Evolutionary conservation across 2,888 invertebrate genomes (phyloP).

Genomic region (Hyalella azteca): DNA sequence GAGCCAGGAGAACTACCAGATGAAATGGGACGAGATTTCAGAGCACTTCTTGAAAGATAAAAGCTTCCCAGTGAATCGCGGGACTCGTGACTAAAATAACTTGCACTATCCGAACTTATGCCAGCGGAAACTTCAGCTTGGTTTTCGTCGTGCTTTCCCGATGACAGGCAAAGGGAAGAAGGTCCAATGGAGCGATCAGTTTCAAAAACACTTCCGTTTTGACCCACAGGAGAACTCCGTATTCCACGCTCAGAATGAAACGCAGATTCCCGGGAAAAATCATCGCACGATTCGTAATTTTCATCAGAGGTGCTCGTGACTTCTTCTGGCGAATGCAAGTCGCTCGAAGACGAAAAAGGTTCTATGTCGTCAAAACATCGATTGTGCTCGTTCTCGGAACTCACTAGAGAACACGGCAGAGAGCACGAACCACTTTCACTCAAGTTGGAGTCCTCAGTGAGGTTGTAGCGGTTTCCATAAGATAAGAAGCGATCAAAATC

Average conservation of each 20-base stretch:
- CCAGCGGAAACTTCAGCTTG: not conserved
- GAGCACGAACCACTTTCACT: not conserved
- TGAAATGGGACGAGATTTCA: too few species aligned
- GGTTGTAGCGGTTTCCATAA: not conserved
- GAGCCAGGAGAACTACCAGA: too few species aligned
- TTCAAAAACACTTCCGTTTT: slow-evolving; percentile 12
- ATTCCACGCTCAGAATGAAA: too few species aligned
- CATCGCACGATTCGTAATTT: slow-evolving; percentile 1
- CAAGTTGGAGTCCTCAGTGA: not conserved
- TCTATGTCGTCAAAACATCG: not conserved
- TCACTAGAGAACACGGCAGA: not conserved
- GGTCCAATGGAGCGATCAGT: slow-evolving; percentile 19
- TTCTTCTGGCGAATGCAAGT: not conserved
- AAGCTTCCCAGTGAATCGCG: not conserved
- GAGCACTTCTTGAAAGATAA: too few species aligned
- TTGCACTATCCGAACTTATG: not conserved
- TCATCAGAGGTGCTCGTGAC: not conserved
- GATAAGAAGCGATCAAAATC: not conserved
- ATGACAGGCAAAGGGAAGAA: not conserved
- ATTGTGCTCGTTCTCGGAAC: not conserved
- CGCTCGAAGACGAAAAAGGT: slow-evolving; percentile 1
- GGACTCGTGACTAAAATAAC: slow-evolving; percentile 8
- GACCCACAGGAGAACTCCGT: not conserved
- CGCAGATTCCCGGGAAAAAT: not conserved
- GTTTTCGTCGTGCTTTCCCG: not conserved